phyloP scores from a whole-genome alignment of 2,113 vertebrate genomes.

The Corythaeola cristata region DNA sequence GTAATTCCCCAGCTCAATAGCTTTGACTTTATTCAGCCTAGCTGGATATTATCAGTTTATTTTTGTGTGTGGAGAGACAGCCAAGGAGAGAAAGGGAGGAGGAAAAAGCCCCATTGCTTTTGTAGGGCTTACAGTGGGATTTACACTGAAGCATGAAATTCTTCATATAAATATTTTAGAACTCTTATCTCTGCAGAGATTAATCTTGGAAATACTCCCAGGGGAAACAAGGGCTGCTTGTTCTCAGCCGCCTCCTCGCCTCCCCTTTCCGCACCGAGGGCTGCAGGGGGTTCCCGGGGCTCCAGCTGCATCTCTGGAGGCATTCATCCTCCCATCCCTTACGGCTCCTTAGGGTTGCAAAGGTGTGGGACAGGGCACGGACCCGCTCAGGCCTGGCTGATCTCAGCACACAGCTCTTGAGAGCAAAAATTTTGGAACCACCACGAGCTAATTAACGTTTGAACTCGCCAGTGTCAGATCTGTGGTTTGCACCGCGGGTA shows the following conservation, averaged over 20 bases:
- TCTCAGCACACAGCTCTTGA: neutral
- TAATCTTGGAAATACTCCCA: neutral
- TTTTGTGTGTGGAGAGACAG: slow-evolving; percentile 19
- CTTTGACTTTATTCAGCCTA: slow-evolving; percentile 50
- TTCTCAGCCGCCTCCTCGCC: neutral
- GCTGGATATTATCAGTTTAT: slow-evolving; percentile 47
- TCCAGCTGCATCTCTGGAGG: neutral
- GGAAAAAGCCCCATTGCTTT: neutral
- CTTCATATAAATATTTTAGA: slow-evolving; percentile 43
- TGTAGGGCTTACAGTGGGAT: slow-evolving; percentile 17
- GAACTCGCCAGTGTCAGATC: neutral
- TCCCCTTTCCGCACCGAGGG: neutral
- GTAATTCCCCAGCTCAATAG: slow-evolving; percentile 56
- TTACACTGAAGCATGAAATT: slow-evolving; percentile 26
- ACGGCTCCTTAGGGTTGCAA: neutral
- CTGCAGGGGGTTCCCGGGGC: neutral
- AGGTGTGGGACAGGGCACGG: no score
- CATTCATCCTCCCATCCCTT: neutral
- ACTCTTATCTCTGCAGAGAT: neutral
- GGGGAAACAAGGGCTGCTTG: neutral
- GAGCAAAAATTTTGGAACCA: neutral
- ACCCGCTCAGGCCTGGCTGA: neutral
- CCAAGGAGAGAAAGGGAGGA: neutral
- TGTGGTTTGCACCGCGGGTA: neutral
- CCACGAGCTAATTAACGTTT: neutral